Conservation (phyloP, 1,140 invertebrate genomes). For the Araneus ventricosus region DNA sequence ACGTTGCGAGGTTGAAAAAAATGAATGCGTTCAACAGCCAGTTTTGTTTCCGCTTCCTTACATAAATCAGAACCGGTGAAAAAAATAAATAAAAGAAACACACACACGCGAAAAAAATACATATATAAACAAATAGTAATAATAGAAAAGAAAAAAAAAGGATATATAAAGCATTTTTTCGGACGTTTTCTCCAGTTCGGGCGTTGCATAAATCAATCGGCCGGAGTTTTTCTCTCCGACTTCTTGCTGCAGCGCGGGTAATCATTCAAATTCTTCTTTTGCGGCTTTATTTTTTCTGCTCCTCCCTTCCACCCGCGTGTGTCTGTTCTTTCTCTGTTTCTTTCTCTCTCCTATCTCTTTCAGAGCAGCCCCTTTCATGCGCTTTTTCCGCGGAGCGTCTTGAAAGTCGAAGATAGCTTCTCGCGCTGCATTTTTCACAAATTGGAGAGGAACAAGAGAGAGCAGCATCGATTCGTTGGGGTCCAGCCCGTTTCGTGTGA, state of each 20-base stretch:
- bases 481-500: neutral
- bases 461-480: neutral
- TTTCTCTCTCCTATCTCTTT: slow-evolving; percentile 16
- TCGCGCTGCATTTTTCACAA: slow-evolving; percentile 42
- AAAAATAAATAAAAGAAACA: neutral
- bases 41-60: slow-evolving; percentile 60
- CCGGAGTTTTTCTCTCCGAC: slow-evolving; percentile 41
- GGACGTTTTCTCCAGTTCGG: slow-evolving; percentile 34
- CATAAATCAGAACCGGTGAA: slow-evolving; percentile 64
- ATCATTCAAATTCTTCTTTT: slow-evolving; percentile 74
- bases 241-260: slow-evolving; percentile 58
- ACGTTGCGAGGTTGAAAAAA: slow-evolving; percentile 14
- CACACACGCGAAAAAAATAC: neutral
- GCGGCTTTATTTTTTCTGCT: slow-evolving; percentile 46
- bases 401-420: slow-evolving; percentile 45
- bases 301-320: neutral
- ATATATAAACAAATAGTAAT: slow-evolving; percentile 31
- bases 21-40: slow-evolving; percentile 65
- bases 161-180: slow-evolving; percentile 9
- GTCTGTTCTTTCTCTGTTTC: slow-evolving; percentile 21
- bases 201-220: slow-evolving; percentile 70
- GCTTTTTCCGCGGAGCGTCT: neutral
- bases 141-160: slow-evolving; percentile 29
- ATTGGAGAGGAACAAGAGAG: slow-evolving; percentile 46
- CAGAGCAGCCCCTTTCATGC: neutral